Evolutionary conservation across 2,113 vertebrate species (phyloP), one percentile per base, ranked within the genome.

Genomic region (Ptyas mucosa): DNA sequence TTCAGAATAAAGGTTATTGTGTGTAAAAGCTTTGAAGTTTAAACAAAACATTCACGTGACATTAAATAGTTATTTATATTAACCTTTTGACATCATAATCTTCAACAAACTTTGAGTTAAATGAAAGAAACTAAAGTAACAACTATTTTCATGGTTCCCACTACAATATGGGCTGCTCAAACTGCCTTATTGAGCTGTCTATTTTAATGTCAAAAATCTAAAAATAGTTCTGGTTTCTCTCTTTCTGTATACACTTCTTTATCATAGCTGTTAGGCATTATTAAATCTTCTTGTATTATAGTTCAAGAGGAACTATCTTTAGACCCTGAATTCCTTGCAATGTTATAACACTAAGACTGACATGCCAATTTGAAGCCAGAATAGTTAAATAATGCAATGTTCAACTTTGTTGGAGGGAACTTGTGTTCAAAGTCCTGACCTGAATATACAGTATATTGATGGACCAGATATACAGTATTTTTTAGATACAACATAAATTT

Each of bases 21-120:
- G 89, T 95, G 96, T 96, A 94, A 61, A 90, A 94, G 86, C 95
- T 97, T 97, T 97, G 88, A 97, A 95, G 92, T 96, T 95, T 95
- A 97, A 94, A 95, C 95, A 96, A 96, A 96, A 91, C 26, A 95
- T 57, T 96, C 88, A 88, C 94, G 51, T 95, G 96, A 97, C 93
- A 93, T 86, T 94, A 87, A 96, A 95, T 58, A 95, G 64, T 95
- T 90, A 96, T 97, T 97, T 96, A 95, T 96, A 96, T 94, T 95
- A 95, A 97, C 94, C 93, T 97, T 96, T 97, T 96, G 96, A 95
- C 95, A 96, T 93, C 87, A 96, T 96, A 97, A 95, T 96, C 89
- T 91, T 96, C 94, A 94, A 91, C 94, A 97, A 95, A 53, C 93
- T 95, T 91, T 93, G 90, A 96, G 91, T 92, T 97, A 95, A 92